These are phyloP conservation scores for Tryphoninae sp. DNA, from an alignment of 2,888 invertebrate species.

Conservation along the genomic window DNA sequence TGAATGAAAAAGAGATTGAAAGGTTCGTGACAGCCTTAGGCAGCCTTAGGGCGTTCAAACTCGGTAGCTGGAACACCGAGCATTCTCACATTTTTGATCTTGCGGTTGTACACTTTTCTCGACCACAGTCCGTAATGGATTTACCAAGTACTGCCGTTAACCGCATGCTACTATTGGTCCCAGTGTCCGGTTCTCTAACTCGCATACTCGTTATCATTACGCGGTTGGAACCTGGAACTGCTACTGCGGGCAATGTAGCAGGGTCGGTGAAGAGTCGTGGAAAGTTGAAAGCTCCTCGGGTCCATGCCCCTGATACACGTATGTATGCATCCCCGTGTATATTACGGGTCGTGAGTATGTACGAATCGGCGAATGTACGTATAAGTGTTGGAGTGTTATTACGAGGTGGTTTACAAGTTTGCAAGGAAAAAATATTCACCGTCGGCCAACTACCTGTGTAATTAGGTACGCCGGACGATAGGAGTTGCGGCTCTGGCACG, in stretches of 20 bases:
- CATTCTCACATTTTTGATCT: background rate
- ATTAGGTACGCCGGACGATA: conserved; percentile 69
- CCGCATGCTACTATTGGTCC: background rate
- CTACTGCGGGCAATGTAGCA: no score
- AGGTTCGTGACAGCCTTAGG: no score
- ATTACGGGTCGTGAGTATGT: conserved; percentile 5
- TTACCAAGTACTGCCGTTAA: conserved; percentile 1
- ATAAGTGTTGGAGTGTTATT: background rate
- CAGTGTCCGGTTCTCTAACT: background rate
- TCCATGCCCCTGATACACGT: conserved; percentile 59
- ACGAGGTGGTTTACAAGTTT: conserved; percentile 32
- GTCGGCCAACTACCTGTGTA: conserved; percentile 63
- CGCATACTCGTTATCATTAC: conserved; percentile 3
- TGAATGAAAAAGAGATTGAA: no score
- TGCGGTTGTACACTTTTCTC: background rate
- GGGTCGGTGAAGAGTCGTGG: conserved; percentile 26
- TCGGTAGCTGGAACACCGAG: no score
- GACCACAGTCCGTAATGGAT: conserved; percentile 7
- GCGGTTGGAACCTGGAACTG: background rate
- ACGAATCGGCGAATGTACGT: background rate
- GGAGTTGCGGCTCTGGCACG: conserved; percentile 65
- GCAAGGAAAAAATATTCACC: conserved; percentile 57
- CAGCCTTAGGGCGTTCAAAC: no score
- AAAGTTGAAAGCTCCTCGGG: conserved; percentile 50
- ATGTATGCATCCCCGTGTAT: conserved; percentile 40